phyloP scores from a whole-genome alignment of 2,797 vertebrate species.

The Eremophila alpestris region DNA sequence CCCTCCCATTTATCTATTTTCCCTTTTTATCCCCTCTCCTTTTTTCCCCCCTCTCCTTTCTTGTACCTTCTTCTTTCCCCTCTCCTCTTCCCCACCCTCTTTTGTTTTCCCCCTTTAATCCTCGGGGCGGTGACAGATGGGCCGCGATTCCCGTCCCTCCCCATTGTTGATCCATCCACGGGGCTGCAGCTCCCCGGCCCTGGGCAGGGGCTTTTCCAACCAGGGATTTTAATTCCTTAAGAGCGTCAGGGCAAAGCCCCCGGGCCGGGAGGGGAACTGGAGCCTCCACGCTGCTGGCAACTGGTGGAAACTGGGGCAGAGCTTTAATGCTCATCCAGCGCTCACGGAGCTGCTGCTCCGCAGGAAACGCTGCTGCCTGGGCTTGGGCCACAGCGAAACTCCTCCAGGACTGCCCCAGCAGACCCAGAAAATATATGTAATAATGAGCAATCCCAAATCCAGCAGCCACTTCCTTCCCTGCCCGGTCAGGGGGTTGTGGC shows the following conservation, averaged over 20 bases:
- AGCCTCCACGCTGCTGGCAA: not conserved
- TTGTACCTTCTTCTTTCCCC: not conserved
- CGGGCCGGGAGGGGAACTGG: not conserved
- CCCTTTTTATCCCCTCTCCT: not conserved
- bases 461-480: not conserved
- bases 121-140: not conserved
- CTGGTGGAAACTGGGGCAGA: conserved; percentile 44
- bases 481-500: rapidly evolving
- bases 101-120: not conserved
- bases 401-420: not conserved
- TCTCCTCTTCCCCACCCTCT: not conserved
- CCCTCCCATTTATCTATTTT: not conserved
- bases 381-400: not conserved
- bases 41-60: rapidly evolving
- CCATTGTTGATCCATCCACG: not conserved
- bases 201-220: not conserved
- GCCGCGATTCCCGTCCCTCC: not conserved
- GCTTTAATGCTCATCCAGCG: not conserved
- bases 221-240: conserved; percentile 32
- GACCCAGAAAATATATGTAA: rapidly evolving
- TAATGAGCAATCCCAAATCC: not conserved
- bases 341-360: rapidly evolving
- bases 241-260: conserved; percentile 23
- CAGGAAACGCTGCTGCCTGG: not conserved
- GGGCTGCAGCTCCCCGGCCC: not conserved